Evolutionary conservation across 2,113 vertebrate genomes (phyloP), one percentile per base, ranked within the genome.

Genomic region (Misgurnus mizolepis): DNA sequence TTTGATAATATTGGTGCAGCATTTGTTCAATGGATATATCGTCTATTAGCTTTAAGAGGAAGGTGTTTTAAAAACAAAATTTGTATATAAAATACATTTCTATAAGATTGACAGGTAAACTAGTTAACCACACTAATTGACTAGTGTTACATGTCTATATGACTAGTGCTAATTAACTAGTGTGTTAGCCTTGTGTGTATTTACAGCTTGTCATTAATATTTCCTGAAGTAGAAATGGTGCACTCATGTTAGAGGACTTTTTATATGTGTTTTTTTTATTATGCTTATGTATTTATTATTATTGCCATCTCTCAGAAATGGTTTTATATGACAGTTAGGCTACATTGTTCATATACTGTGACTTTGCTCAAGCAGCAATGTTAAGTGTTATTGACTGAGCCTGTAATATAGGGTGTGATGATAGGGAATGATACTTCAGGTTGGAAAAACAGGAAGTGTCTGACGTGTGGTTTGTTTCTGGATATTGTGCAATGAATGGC

Each of bases 301-400:
- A 2, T 15, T 6, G 7, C 34, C 39, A 14, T 45, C 10, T 15
- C 43, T 47, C 40, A 62, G 41, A 75, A 75, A 27, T 34, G 14
- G 15, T 49, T 64, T 34, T 27, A 43, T 22, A 22, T 43, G 56
- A 7, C 15, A 49, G 34, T 34, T n/a, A n/a, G n/a, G n/a, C n/a
- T n/a, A 12, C 6, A 58, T 56, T 11, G 9, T 15, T 17, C 12
- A 43, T n/a, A 8, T 58, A 12, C n/a, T 18, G n/a, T 43, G 55
- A 49, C 73, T 43, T 76, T 76, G 60, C 27, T 3, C 6, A 39
- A 62, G 41, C 27, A 17, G 22, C 15, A 34, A 45, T 49, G 53
- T 60, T 45, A 41, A 56, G 55, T 73, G 39, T 60, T 73, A 27
- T 18, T 53, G n/a, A 27, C 56, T 43, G 34, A 41, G 71, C 55